phyloP scores from a whole-genome alignment of 2,113 vertebrate genomes.

The Morone saxatilis region DNA sequence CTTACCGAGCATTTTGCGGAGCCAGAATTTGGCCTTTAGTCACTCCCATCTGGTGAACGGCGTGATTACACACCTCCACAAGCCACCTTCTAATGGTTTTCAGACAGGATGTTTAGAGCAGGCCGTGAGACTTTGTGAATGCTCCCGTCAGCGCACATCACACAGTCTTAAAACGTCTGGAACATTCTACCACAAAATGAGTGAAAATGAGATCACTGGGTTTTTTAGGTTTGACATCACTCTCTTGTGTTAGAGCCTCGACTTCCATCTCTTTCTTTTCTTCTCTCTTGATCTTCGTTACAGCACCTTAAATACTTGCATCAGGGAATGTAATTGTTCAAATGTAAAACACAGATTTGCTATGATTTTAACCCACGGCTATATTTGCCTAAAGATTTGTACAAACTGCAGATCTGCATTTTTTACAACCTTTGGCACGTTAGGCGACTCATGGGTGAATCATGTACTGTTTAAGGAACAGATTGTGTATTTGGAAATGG shows the following conservation, averaged over 20 bases:
- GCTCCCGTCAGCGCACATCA: background rate
- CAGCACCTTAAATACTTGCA: conserved; percentile 30
- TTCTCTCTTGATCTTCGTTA: background rate
- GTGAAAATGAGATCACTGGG: conserved; percentile 37
- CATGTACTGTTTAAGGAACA: background rate
- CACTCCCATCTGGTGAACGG: background rate
- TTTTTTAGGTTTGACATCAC: conserved; percentile 28
- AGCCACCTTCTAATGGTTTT: conserved; percentile 8
- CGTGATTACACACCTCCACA: conserved; percentile 5
- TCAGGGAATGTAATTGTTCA: conserved; percentile 27
- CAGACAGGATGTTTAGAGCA: conserved; percentile 10
- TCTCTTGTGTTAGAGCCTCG: background rate
- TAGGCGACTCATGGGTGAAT: background rate
- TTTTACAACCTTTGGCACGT: background rate
- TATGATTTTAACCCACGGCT: background rate
- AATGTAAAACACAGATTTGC: background rate
- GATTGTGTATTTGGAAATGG: conserved; percentile 23
- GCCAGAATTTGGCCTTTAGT: background rate
- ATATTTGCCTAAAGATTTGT: background rate
- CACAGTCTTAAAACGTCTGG: conserved; percentile 12
- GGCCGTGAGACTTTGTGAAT: background rate
- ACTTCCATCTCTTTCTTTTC: background rate
- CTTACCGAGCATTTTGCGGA: background rate
- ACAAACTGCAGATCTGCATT: background rate
- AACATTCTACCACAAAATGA: conserved; percentile 31